Evolutionary conservation across 2,888 invertebrate species (phyloP), one percentile per base, ranked within the genome.

Genomic region (Nemotelus nigrinus): DNA sequence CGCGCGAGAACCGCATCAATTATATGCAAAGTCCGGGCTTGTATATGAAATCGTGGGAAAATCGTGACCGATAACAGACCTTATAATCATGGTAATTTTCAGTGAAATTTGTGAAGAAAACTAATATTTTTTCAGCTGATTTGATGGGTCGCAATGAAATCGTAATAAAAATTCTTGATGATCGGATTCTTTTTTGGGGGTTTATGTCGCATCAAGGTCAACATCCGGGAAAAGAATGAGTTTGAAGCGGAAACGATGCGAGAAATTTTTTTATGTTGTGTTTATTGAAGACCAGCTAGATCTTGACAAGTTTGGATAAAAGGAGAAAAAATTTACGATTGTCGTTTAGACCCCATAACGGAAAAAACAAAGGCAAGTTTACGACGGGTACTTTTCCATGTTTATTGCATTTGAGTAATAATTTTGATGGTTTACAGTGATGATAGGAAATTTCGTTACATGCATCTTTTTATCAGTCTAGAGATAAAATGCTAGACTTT

Each of bases 271-370:
- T 57, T 8, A 57, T 10, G 57, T 57, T 4, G 10, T 57, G 57
- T 57, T 57, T 57, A 57, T 57, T 57, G 57, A 57, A 57, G 57
- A 25, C 57, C 25, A 25, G 50, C 57, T 57, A 57, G 57, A 10
- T 2, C 25, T 25, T 57, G 57, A 57, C 4, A 57, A 8, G 57
- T 57, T 57, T 25, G 10, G 10, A 25, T 10, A 57, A 57, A 50
- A 50, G 25, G 10, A 25, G 25, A 10, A 57, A 57, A 57, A 25
- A 57, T 57, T 57, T 57, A 57, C 57, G 57, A 57, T 4, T 25
- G 25, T 25, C 25, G 25, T 25, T 57, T 25, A 57, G 8, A 10
- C 5, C 10, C 10, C 25, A 57, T 8, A 57, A 57, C 5, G 57
- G 57, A 5, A 57, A 10, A 50, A 1, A 50, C 7, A 4, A 25